Evolutionary conservation across 1,140 invertebrate species (phyloP).

Genomic region (Hormaphis cornu): DNA sequence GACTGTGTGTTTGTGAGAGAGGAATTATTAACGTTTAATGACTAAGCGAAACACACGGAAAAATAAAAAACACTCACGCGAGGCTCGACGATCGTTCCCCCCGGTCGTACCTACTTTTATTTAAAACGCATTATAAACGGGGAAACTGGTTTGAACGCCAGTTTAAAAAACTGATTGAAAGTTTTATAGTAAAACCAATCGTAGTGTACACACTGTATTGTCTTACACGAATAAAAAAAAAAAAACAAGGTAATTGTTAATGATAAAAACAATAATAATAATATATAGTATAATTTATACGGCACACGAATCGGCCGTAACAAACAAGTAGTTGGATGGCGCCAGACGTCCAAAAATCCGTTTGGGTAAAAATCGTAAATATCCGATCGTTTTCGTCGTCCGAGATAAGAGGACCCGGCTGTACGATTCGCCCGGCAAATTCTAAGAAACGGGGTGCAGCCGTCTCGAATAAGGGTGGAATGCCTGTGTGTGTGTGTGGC

Average conservation of each 20-base stretch:
- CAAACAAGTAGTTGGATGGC: too few relatives aligned
- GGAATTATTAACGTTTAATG: conserved; percentile 21
- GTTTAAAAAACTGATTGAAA: conserved; percentile 22
- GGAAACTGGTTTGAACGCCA: conserved; percentile 14
- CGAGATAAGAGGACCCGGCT: conserved; percentile 4
- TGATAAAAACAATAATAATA: background rate
- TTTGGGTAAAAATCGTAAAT: background rate
- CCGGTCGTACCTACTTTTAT: too few relatives aligned
- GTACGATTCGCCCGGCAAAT: background rate
- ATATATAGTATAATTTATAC: too few relatives aligned
- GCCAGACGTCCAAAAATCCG: background rate
- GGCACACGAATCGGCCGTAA: too few relatives aligned
- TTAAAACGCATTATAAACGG: conserved; percentile 14
- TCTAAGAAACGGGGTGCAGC: background rate
- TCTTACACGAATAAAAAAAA: background rate
- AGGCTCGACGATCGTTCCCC: too few relatives aligned
- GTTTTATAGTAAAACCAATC: background rate
- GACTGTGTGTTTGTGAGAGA: background rate
- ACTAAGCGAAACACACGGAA: conserved; percentile 21
- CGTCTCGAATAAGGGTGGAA: background rate
- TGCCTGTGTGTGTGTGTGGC: background rate
- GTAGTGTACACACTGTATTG: too few relatives aligned
- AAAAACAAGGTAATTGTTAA: background rate
- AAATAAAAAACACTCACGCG: conserved; percentile 1
- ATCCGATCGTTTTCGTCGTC: background rate